These are phyloP conservation scores for Anthopleura sola DNA, from an alignment of 64 coral and sea anemone genomes.

Conservation along the genomic window DNA sequence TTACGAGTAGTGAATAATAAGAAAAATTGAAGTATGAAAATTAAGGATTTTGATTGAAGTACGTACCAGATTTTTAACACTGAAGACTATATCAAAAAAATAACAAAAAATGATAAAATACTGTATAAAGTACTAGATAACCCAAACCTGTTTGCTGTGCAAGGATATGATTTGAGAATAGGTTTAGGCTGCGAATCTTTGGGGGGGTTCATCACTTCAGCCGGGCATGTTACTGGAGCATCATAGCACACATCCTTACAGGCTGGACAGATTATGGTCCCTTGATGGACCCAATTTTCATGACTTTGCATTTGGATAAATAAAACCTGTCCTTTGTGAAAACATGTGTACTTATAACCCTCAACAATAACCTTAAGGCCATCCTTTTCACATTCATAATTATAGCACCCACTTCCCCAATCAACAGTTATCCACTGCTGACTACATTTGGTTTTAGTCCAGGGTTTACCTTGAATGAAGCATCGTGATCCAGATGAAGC, in stretches of 20 bases:
- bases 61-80: no score
- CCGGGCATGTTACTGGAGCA: conserved; percentile 41
- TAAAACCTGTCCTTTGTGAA: conserved; percentile 55
- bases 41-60: no score
- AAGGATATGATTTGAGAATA: conserved; percentile 33
- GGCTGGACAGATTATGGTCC: conserved; percentile 69
- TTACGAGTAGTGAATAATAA: no score
- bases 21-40: no score
- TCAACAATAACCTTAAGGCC: conserved; percentile 63
- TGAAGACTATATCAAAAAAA: not conserved
- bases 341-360: conserved; percentile 81
- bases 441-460: conserved; percentile 70
- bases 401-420: conserved; percentile 94
- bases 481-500: conserved; percentile 37
- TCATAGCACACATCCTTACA: conserved; percentile 73
- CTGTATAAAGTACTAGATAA: not conserved
- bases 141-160: not conserved
- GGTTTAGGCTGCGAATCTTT: conserved; percentile 54
- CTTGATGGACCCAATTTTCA: conserved; percentile 58
- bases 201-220: conserved; percentile 24
- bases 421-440: conserved; percentile 56
- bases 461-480: conserved; percentile 62
- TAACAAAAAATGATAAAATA: not conserved
- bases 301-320: conserved; percentile 45
- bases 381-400: conserved; percentile 45